A percentile compares a stretch with the other conserved stretches of the same genome.
Evolutionary conservation across 1,140 invertebrate genomes (phyloP).

Genomic region (Druon quercuslanigerum): DNA sequence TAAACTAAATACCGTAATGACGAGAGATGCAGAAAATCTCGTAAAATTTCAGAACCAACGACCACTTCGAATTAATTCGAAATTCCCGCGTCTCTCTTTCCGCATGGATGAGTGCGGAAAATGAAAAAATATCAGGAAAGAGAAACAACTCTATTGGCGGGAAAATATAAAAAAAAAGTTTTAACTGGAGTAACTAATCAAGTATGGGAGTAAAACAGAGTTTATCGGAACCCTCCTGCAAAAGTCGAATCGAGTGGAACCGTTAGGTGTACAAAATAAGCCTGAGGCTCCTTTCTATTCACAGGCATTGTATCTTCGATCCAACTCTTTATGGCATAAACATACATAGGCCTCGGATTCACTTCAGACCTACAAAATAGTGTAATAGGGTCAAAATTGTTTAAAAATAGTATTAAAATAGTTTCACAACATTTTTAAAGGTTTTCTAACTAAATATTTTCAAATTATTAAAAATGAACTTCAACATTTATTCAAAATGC

Average conservation of each 20-base stretch:
- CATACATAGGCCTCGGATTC: constrained; percentile 33
- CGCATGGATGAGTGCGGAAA: constrained; percentile 2
- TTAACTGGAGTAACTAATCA: constrained; percentile 12
- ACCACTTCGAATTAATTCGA: constrained; percentile 1
- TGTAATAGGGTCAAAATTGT: no score
- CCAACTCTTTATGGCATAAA: constrained; percentile 55
- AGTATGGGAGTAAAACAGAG: constrained; percentile 10
- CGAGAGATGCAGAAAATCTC: constrained; percentile 2
- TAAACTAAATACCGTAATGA: not conserved
- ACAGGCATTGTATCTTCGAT: constrained; percentile 57
- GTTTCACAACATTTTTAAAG: no score
- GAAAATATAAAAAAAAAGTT: not conserved
- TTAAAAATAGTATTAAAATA: no score
- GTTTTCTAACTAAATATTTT: no score
- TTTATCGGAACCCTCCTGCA: constrained; percentile 46
- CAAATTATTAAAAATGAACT: no score
- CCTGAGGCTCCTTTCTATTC: constrained; percentile 52
- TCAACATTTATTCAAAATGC: no score
- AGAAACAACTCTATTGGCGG: not conserved
- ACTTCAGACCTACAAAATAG: no score
- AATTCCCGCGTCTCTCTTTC: constrained; percentile 6
- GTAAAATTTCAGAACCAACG: constrained; percentile 4
- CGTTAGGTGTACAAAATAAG: constrained; percentile 46
- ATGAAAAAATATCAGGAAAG: not conserved
- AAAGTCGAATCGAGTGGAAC: constrained; percentile 56